Evolutionary conservation across 2,797 vertebrate species (phyloP), one percentile per base, ranked within the genome.

Genomic region (Remorina albescens): DNA sequence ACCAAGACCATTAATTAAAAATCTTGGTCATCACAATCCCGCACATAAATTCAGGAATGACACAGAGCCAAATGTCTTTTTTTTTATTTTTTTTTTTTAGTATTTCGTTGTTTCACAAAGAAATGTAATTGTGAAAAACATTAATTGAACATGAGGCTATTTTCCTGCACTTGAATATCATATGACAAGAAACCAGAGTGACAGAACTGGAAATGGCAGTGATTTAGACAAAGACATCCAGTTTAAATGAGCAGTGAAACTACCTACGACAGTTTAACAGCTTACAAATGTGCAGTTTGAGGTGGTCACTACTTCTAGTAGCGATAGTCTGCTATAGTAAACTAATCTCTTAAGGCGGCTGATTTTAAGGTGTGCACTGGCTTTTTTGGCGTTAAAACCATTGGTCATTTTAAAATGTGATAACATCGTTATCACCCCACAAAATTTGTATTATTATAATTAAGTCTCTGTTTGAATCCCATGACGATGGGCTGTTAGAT

Each of bases 41-140:
- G 15, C 1, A 19, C 32, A 62, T 12, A 18, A 2, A 0, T 12
- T 49, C 6, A 11, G 46, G 8, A 53, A 34, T 61, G 2, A 55
- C 39, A 63, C 1, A 32, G 10, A 39, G 34, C 34, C 2, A 53
- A 53, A 26, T 15, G 4, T 3, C 4, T 67, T 76, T 72, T 76
- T 2, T 32, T 76, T 2, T 32, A n/a, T n/a, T n/a, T n/a, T n/a
- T n/a, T n/a, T n/a, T n/a, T n/a, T n/a, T n/a, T 37, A 25, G 25
- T 5, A 46, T 80, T 80, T 67, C 59, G 13, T 85, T 54, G 32
- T 54, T 57, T 81, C 60, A 62, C 53, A 76, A 58, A 50, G 36
- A 63, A 50, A 11, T 30, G n/a, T 26, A 8, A 47, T 13, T 49
- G 62, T 61, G 46, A 26, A 63, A 76, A 55, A 57, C 3, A 13